Percentiles rank a stretch among this genome's conserved stretches.
Conservation (phyloP, 2,888 invertebrate species). For the Idaea aversata region DNA sequence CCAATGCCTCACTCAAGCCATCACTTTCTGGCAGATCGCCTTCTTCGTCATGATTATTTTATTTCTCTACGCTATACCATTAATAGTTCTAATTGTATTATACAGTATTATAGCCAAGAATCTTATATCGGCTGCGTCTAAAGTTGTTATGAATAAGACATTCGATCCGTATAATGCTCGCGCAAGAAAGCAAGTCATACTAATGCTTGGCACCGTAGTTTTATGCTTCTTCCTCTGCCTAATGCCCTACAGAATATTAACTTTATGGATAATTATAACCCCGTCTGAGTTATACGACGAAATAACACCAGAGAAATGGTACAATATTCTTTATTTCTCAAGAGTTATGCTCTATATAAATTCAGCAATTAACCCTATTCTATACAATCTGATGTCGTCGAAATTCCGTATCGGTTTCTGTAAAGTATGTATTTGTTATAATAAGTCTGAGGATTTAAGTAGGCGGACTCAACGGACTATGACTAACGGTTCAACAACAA, state of each 20-base stretch:
- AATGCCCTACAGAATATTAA: constrained; percentile 91
- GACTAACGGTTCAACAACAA: constrained; percentile 82
- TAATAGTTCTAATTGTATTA: constrained; percentile 87
- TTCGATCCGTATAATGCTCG: constrained; percentile 85
- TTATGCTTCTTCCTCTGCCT: constrained; percentile 93
- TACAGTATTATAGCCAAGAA: constrained; percentile 92
- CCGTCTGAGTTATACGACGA: constrained; percentile 84
- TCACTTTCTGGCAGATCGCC: constrained; percentile 86
- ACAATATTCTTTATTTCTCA: constrained; percentile 90
- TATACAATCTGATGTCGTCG: constrained; percentile 96
- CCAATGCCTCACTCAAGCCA: constrained; percentile 89
- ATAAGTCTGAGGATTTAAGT: constrained; percentile 64
- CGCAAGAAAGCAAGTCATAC: constrained; percentile 90
- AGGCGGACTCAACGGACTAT: constrained; percentile 73
- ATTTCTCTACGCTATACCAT: constrained; percentile 89
- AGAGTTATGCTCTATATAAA: constrained; percentile 93
- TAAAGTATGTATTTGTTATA: constrained; percentile 82
- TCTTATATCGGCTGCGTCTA: constrained; percentile 85
- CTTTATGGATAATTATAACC: constrained; percentile 89
- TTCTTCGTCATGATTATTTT: constrained; percentile 90
- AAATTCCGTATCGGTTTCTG: constrained; percentile 92
- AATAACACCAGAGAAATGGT: constrained; percentile 88
- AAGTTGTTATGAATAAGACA: constrained; percentile 85
- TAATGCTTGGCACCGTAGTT: constrained; percentile 93
- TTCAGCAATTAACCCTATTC: constrained; percentile 93